A percentile compares a stretch with the other conserved stretches of the same genome.
These are phyloP conservation scores for Drosophila seclusa DNA, from an alignment of 2,888 invertebrate species.

Conservation along the genomic window DNA sequence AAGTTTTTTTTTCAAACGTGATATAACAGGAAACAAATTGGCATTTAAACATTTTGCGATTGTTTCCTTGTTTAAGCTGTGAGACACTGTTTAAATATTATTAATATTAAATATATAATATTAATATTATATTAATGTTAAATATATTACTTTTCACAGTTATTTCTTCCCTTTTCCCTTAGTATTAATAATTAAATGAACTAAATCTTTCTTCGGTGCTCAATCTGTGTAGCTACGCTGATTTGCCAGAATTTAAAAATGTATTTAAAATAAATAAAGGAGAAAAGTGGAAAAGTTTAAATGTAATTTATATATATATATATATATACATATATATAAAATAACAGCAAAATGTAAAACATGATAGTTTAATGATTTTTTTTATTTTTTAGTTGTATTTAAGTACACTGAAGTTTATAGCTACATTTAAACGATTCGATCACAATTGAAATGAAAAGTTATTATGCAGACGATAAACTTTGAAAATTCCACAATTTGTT, in stretches of 20 bases:
- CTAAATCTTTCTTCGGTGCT: rapidly evolving
- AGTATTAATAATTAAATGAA: neutral
- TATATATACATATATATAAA: neutral
- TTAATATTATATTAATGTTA: no score
- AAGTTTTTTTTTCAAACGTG: no score
- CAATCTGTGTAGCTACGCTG: neutral
- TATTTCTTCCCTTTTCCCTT: neutral
- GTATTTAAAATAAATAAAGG: neutral
- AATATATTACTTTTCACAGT: neutral
- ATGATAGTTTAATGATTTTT: rapidly evolving
- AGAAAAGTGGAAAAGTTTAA: neutral
- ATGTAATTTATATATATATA: neutral
- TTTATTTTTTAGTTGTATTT: neutral
- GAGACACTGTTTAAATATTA: neutral
- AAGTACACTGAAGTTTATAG: no score
- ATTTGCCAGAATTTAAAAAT: neutral
- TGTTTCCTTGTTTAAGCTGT: no score
- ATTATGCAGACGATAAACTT: neutral
- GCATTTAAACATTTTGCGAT: no score
- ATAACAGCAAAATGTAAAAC: neutral
- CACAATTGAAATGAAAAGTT: neutral
- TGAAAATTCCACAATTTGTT: neutral
- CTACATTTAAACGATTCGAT: neutral
- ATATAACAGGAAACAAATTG: no score
- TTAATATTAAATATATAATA: neutral